Percentiles rank a stretch among this genome's conserved stretches.
Conservation (phyloP, 2,797 vertebrate genomes). For the Chloroceryle amazona region DNA sequence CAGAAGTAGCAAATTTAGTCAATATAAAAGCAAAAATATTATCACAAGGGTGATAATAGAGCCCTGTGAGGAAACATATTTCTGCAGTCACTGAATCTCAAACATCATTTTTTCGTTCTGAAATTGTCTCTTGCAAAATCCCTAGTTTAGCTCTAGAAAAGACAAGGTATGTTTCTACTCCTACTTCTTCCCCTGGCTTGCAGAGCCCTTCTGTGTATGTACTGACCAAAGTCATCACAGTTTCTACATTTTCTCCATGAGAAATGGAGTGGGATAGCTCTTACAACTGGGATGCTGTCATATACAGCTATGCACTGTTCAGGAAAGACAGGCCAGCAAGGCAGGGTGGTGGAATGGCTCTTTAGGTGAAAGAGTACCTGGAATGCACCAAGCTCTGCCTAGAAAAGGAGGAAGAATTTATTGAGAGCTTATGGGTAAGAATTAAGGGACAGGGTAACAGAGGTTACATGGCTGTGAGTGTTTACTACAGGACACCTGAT, state of each 20-base stretch:
- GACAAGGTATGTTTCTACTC: background rate
- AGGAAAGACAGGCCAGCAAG: too few relatives aligned
- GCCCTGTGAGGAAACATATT: background rate
- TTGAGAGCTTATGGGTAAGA: too few relatives aligned
- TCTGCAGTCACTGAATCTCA: background rate
- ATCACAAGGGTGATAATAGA: background rate
- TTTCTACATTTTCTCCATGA: background rate
- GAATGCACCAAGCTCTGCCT: too few relatives aligned
- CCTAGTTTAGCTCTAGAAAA: background rate
- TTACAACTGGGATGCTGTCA: too few relatives aligned
- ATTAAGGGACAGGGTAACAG: too few relatives aligned
- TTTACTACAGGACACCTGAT: too few relatives aligned
- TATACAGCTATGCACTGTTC: too few relatives aligned
- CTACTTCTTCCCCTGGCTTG: background rate
- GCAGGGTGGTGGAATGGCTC: too few relatives aligned
- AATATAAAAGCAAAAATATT: background rate
- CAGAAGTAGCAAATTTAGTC: conserved; percentile 18
- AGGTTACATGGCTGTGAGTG: too few relatives aligned
- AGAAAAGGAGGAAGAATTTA: too few relatives aligned
- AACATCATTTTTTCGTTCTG: background rate
- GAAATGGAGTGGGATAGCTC: too few relatives aligned
- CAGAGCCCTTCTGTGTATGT: background rate
- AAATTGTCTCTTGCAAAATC: background rate
- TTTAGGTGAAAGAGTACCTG: too few relatives aligned
- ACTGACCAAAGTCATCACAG: background rate